Evolutionary conservation across 1,140 invertebrate genomes (phyloP).

Genomic region (Philopotamus ludificatus): DNA sequence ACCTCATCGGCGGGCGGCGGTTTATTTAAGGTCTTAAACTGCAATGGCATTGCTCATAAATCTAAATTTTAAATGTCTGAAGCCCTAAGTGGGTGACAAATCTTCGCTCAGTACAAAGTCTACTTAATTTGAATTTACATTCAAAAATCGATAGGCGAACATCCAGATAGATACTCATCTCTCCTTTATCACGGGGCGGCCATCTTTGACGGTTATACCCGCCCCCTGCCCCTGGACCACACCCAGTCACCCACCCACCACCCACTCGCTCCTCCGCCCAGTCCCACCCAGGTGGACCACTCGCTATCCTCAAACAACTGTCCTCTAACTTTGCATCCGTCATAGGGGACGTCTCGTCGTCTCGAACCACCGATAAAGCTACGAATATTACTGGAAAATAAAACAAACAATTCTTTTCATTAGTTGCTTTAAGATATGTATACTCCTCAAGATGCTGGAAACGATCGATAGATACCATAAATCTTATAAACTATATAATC

Average conservation of each 20-base stretch:
- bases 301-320: constrained; percentile 38
- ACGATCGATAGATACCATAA: no score
- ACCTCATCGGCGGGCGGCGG: neutral
- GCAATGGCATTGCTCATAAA: constrained; percentile 30
- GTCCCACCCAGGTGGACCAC: constrained; percentile 43
- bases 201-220: constrained; percentile 49
- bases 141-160: constrained; percentile 38
- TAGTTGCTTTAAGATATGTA: no score
- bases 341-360: no score
- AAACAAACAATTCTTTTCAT: no score
- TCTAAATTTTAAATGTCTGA: constrained; percentile 40
- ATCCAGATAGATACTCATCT: constrained; percentile 44
- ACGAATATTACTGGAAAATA: no score
- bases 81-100: constrained; percentile 32
- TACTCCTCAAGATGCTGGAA: no score
- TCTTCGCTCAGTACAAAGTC: constrained; percentile 23
- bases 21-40: constrained; percentile 27
- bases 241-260: constrained; percentile 11
- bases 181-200: constrained; percentile 58
- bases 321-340: constrained; percentile 21
- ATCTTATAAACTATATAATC: no score
- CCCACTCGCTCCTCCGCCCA: constrained; percentile 17
- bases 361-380: no score
- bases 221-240: constrained; percentile 16
- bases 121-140: constrained; percentile 38